Percentiles rank a stretch among this genome's conserved stretches.
Conservation (phyloP, 2,888 invertebrate species). For the Brachyptera putata region DNA sequence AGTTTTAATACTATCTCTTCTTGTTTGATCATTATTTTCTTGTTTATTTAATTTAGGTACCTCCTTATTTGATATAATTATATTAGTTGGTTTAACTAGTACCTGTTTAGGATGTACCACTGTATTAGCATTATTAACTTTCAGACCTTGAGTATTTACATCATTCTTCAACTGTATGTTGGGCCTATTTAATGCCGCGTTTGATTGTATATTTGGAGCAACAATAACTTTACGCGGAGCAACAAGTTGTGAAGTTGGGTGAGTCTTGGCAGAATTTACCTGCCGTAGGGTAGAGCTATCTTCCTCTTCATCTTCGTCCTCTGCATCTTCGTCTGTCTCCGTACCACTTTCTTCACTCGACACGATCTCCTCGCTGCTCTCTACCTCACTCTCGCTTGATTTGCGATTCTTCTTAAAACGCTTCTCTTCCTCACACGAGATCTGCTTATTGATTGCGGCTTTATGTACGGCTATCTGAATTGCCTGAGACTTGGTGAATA, state of each 20-base stretch:
- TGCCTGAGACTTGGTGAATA: constrained; percentile 44
- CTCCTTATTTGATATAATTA: too few species aligned
- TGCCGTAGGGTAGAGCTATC: constrained; percentile 23
- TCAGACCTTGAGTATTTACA: neutral
- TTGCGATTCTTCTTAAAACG: constrained; percentile 23
- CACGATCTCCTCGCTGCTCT: constrained; percentile 34
- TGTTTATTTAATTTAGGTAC: too few species aligned
- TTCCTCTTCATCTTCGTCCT: constrained; percentile 27
- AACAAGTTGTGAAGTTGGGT: neutral
- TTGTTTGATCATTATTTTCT: too few species aligned
- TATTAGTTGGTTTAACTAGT: neutral
- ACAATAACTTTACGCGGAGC: too few species aligned
- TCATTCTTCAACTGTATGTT: neutral
- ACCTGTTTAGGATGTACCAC: neutral
- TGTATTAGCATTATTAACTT: too few species aligned
- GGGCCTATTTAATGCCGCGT: too few species aligned
- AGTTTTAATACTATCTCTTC: too few species aligned
- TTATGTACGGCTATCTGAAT: constrained; percentile 45
- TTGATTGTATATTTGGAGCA: too few species aligned
- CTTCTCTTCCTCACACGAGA: constrained; percentile 42
- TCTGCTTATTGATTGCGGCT: constrained; percentile 45
- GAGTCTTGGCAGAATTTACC: neutral
- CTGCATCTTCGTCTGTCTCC: constrained; percentile 28
- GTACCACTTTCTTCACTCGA: constrained; percentile 37
- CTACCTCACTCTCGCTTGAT: constrained; percentile 23